phyloP scores from a whole-genome alignment of 2,888 invertebrate species.

The Polymixis lichenea region DNA sequence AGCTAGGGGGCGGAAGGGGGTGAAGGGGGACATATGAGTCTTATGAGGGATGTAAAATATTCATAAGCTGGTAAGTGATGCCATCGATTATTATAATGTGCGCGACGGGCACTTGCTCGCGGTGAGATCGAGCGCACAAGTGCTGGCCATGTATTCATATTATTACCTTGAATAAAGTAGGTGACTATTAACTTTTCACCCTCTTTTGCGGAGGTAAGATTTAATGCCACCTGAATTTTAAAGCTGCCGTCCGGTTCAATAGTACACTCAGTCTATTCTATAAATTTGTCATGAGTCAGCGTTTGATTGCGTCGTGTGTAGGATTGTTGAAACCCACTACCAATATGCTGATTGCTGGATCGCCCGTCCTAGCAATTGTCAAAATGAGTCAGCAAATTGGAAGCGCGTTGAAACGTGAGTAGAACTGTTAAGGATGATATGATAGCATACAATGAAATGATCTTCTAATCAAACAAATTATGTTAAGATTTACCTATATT shows the following conservation, averaged over 20 bases:
- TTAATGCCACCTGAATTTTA: conserved; percentile 25
- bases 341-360: conserved; percentile 39
- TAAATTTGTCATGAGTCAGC: conserved; percentile 31
- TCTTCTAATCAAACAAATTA: neutral
- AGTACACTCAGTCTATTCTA: neutral
- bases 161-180: conserved; percentile 46
- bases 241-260: conserved; percentile 11
- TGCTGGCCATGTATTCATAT: conserved; percentile 58
- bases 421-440: neutral
- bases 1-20: conserved; percentile 40
- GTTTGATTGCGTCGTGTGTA: conserved; percentile 29
- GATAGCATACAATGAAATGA: conserved; percentile 16
- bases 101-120: conserved; percentile 66
- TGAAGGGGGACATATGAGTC: conserved; percentile 61
- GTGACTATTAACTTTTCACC: conserved; percentile 50
- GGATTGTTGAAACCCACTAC: conserved; percentile 28
- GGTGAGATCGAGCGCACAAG: conserved; percentile 64
- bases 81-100: conserved; percentile 81
- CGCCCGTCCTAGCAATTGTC: conserved; percentile 20
- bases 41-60: conserved; percentile 77
- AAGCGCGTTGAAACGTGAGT: conserved; percentile 11
- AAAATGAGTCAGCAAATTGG: conserved; percentile 32
- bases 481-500: neutral
- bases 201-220: conserved; percentile 23
- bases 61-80: conserved; percentile 80